Evolutionary conservation across 2,888 invertebrate species (phyloP), one percentile per base, ranked within the genome.

Genomic region (Luperina nickerlii): DNA sequence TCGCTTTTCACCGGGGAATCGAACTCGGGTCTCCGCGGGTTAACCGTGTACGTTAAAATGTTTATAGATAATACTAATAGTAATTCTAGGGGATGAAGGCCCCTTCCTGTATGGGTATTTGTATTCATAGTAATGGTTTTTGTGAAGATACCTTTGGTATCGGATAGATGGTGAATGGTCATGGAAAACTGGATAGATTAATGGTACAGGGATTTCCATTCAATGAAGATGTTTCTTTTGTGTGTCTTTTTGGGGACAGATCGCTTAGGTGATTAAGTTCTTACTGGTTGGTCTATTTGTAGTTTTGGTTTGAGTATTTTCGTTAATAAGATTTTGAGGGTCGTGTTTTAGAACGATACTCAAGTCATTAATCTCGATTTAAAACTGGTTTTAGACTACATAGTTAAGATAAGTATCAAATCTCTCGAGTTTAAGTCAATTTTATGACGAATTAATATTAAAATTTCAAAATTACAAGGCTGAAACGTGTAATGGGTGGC

Each of bases 61-160:
- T 96, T 97, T 96, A 96, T 95, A 96, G 96, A 96, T 96, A 96
- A 97, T 96, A 93, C 95, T 95, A 95, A 96, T 96, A 95, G 95
- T 95, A 94, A 95, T 95, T 94, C 95, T 95, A 91, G 92, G 94
- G 94, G 93, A 91, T 88, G 84, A 79, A 89, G 83, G 91, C 94
- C 94, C 94, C 91, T 89, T 79, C 81, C 82, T 91, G 94, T 94
- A 92, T 92, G 90, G 95, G 96, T 94, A 96, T 96, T 94, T 92
- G 93, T 93, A 94, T 95, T 94, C 93, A 94, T 88, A 91, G 92
- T 94, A 94, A 95, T 95, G 91, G 94, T 82, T 93, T 95, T 95
- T 96, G 95, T 95, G 84, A 93, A 93, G 92, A 92, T 93, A 86
- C 86, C 88, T 89, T 90, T 90, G 90, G 90, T 92, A 93, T 94